Evolutionary conservation across 2,888 invertebrate genomes (phyloP), one percentile per base, ranked within the genome.

Genomic region (Ennomos quercinarius): DNA sequence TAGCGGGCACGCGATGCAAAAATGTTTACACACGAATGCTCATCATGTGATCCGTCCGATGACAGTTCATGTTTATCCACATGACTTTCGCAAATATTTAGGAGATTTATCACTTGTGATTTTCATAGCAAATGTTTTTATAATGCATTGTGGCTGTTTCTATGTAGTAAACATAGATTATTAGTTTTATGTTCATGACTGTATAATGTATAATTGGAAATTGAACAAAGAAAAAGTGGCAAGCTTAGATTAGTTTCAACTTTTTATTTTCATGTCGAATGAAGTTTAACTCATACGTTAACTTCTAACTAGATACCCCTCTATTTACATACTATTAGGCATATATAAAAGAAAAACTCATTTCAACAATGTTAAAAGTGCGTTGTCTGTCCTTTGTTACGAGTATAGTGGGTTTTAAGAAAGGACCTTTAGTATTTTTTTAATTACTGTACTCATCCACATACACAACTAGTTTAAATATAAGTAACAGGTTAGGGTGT

Each of bases 1-100:
- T 48, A 55, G 50, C 46, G 34, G 35, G 47, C 61, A 61, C 44
- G 52, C 52, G 49, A 56, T 47, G 51, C 34, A 43, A 17, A 51
- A 44, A 55, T 52, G 47, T 61, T 48, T 34, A 56, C 40, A 39
- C 40, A 40, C 35, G 40, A 35, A 13, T 39, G 46, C 10, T 17
- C 44, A 49, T 41, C 49, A 35, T 52, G 44, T 45, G 52, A 44
- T 45, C 37, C 13, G 10, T 45, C 37, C 13, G 8, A 17, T 34
- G 35, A 11, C 42, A 42, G 17, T 17, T 17, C 10, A 8, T 52
- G 43, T 52, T 44, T 27, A 44, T 43, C 50, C 17, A 43, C 37
- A 42, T 42, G 38, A 40, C 9, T 35, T 34, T 10, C 37, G 27
- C 37, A 37, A 44, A 44, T 50, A 40, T 44, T 52, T 52, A 43